Percentiles rank a stretch among this genome's conserved stretches.
Conservation (phyloP, 2,888 invertebrate species). For the Limnephilus marmoratus region DNA sequence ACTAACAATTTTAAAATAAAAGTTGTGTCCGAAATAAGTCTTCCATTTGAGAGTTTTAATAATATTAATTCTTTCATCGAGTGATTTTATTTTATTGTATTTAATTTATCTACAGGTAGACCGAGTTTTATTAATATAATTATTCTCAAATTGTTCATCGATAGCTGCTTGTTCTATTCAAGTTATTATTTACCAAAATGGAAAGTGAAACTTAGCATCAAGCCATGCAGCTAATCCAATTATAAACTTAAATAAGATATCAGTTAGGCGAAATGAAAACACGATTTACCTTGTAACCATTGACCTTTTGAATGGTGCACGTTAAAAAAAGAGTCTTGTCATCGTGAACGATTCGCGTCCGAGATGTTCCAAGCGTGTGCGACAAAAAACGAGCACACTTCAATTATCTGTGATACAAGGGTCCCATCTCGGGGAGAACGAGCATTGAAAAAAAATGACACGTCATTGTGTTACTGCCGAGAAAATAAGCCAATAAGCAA, state of each 20-base stretch:
- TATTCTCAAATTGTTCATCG: not conserved
- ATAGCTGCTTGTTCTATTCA: not conserved
- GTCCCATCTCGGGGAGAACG: not conserved
- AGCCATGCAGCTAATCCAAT: not conserved
- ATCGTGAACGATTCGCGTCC: constrained; percentile 24
- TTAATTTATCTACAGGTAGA: no score
- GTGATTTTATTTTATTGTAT: no score
- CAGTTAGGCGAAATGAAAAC: not conserved
- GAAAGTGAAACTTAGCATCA: not conserved
- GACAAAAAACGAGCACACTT: constrained; percentile 33
- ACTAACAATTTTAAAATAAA: no score
- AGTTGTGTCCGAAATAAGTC: no score
- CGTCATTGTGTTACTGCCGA: constrained; percentile 24
- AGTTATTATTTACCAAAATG: not conserved
- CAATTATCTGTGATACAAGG: constrained; percentile 31
- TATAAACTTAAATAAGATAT: not conserved
- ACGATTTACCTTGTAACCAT: not conserved
- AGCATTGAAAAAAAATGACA: constrained; percentile 8
- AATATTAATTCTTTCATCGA: no score
- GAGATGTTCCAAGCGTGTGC: constrained; percentile 5
- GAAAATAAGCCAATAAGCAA: constrained; percentile 8
- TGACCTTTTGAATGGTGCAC: not conserved
- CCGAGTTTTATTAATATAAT: no score
- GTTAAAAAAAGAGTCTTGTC: not conserved
- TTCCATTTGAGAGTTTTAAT: no score